Percentiles rank a stretch among this genome's conserved stretches.
Conservation (phyloP, 2,888 invertebrate genomes). For the Acrobasis consociella region DNA sequence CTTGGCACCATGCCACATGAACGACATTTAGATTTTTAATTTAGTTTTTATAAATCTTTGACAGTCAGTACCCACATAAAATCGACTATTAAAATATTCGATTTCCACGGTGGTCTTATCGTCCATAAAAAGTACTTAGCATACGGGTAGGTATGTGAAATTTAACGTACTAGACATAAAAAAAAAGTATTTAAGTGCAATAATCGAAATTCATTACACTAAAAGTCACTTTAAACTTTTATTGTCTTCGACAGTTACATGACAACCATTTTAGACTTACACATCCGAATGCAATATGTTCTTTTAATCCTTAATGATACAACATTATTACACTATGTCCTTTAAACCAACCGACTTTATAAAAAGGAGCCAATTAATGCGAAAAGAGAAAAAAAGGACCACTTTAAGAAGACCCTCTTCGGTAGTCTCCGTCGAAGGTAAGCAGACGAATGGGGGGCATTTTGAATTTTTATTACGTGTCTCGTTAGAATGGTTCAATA, state of each 20-base stretch:
- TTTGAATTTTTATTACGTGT: slow-evolving; percentile 22
- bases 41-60: no score
- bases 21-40: no score
- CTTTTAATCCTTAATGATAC: slow-evolving; percentile 18
- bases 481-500: slow-evolving; percentile 21
- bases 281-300: slow-evolving; percentile 6
- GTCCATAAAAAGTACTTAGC: no score
- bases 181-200: background rate
- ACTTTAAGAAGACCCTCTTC: background rate
- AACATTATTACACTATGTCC: slow-evolving; percentile 15
- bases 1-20: no score
- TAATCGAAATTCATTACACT: background rate
- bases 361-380: slow-evolving; percentile 18
- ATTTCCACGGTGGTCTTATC: no score
- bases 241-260: background rate
- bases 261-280: background rate
- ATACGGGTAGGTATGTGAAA: no score
- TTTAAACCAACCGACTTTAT: slow-evolving; percentile 20
- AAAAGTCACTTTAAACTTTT: background rate
- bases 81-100: no score
- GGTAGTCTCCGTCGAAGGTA: background rate
- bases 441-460: background rate
- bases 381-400: slow-evolving; percentile 16
- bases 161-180: no score
- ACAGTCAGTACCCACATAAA: no score